Evolutionary conservation across 2,888 invertebrate genomes (phyloP).

Genomic region (Chrysina gloriosa): DNA sequence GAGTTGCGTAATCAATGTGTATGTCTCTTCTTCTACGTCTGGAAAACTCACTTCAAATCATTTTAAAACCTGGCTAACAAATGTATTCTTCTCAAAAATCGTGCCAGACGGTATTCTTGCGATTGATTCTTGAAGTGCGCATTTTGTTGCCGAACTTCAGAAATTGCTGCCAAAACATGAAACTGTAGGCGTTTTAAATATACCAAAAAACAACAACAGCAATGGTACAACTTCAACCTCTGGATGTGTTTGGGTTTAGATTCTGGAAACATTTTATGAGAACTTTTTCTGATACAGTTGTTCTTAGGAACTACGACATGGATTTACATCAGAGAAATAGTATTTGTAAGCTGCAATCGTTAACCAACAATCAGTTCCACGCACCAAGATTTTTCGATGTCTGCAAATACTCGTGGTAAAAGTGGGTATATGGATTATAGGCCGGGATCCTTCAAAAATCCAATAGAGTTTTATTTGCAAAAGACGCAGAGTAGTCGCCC

Average conservation of each 20-base stretch:
- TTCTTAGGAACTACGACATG: not conserved
- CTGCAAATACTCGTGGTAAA: not conserved
- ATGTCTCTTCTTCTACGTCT: no score
- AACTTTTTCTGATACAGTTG: not conserved
- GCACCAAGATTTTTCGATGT: no score
- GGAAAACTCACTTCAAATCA: no score
- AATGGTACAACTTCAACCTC: not conserved
- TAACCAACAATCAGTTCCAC: not conserved
- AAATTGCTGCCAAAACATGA: no score
- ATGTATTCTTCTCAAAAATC: not conserved
- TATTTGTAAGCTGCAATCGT: not conserved
- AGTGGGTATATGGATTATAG: not conserved
- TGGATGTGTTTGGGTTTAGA: not conserved
- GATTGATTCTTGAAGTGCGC: not conserved
- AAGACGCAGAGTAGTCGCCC: not conserved
- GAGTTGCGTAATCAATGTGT: no score
- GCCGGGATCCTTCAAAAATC: no score
- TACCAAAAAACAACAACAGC: not conserved
- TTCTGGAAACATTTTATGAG: no score
- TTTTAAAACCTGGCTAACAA: no score
- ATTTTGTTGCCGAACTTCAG: no score
- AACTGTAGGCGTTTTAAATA: not conserved
- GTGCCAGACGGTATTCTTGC: not conserved
- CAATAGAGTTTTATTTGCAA: no score
- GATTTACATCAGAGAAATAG: not conserved